These are phyloP conservation scores for Geococcyx californianus DNA, from an alignment of 2,113 vertebrate species.

Conservation along the genomic window DNA sequence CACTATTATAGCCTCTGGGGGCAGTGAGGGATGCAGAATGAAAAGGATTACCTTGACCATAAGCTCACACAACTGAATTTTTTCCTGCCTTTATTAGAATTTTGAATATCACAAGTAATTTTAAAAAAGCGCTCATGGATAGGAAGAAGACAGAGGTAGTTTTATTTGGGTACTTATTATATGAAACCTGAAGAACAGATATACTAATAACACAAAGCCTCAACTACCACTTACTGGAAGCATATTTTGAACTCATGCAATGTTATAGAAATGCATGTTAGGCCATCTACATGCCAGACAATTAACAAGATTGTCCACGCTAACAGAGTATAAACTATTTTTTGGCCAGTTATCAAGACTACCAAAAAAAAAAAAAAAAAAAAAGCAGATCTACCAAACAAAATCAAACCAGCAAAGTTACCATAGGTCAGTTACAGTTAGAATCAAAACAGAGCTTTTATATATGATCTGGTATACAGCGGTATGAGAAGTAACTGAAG, in stretches of 20 bases:
- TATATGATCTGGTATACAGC: too few species aligned
- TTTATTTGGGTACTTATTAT: background rate
- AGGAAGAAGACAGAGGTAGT: background rate
- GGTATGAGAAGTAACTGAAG: background rate
- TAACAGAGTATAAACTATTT: background rate
- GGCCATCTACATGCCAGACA: background rate
- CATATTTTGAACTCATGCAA: background rate
- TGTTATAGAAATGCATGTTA: background rate
- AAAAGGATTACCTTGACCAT: background rate
- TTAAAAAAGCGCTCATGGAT: background rate
- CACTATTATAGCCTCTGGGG: background rate
- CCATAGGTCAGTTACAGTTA: background rate
- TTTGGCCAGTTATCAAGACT: background rate
- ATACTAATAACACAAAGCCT: background rate
- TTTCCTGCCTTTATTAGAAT: background rate
- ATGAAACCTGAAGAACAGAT: background rate
- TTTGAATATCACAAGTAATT: background rate
- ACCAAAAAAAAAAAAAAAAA: background rate
- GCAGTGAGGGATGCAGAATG: background rate
- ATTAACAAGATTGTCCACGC: background rate
- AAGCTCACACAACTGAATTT: background rate
- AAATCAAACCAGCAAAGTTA: background rate
- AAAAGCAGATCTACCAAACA: background rate
- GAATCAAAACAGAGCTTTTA: background rate
- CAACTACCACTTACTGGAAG: background rate